Base-by-base conservation (phyloP, 2,888 invertebrate species). In the Ischnus inquisitorius region DNA sequence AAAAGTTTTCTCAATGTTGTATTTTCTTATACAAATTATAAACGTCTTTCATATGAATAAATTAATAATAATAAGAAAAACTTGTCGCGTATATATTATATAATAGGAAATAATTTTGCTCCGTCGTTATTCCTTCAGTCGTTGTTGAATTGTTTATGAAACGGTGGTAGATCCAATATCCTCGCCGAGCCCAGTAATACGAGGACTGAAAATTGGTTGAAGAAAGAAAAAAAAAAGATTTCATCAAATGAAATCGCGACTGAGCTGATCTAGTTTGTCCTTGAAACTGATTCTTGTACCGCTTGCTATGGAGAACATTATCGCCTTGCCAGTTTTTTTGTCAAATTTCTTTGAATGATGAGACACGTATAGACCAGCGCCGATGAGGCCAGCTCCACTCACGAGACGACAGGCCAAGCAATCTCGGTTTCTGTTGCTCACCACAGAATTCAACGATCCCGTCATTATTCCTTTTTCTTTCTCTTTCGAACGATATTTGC, bases 321-420 rank as follows among this genome's bases (percentile, higher is more conserved):
- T 91, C 34, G 94, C 89, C 92, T 93, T 95, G 54, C 95, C 95
- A 16, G 93, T 88, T n/a, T 91, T 91, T 60, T 92, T 95, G 91
- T 93, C 94, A 90, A 94, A 95, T 94, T 93, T 95, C 92, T 94
- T 95, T 2, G 95, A 94, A 82, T 95, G 94, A 86, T 95, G 94
- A 3, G 94, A 95, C 0, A 96, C 92, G 87, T 96, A 96, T 82
- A 94, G 94, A 84, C 96, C 96, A 82, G 96, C 95, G 0, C 96
- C 96, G 39, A 96, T 90, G 48, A 96, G 93, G 5, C 96, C 96
- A 8, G 94, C 92, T 5, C 96, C 95, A 79, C 96, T 95, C 0
- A 95, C 93, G 22, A 95, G 86, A 89, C 96, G 94, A 88, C 96
- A 96, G 0, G 94, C 93, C 5, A 95, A 87, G 85, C 96, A 96